These are phyloP conservation scores for Nebria salina DNA, from an alignment of 2,888 invertebrate species.

Conservation along the genomic window DNA sequence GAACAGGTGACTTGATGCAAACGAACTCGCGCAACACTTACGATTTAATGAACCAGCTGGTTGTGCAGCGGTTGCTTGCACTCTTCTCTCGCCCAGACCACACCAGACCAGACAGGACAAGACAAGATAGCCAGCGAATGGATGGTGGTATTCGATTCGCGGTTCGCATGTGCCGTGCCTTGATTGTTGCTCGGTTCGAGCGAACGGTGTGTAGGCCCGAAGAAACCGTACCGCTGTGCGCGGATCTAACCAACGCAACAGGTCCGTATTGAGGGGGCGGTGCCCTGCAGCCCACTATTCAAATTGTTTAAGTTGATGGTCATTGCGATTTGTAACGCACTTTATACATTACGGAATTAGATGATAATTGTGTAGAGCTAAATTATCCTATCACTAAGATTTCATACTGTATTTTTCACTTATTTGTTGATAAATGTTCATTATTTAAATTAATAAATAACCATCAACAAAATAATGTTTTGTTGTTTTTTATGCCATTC, in stretches of 20 bases:
- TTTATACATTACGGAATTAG: background rate
- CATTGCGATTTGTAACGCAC: background rate
- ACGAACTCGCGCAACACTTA: slow-evolving; percentile 17
- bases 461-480: too few species aligned
- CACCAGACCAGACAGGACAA: background rate
- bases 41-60: slow-evolving; percentile 1
- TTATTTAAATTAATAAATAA: too few species aligned
- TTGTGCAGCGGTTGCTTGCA: background rate
- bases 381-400: background rate
- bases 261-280: slow-evolving; percentile 33
- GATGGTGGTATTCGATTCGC: slow-evolving; percentile 1
- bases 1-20: slow-evolving; percentile 17
- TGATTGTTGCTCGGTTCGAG: slow-evolving; percentile 8
- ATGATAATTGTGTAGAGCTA: background rate
- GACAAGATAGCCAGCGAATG: background rate
- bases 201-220: background rate
- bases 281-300: background rate
- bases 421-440: too few species aligned
- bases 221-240: background rate
- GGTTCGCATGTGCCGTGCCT: slow-evolving; percentile 9
- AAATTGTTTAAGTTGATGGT: background rate
- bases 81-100: background rate
- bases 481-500: too few species aligned
- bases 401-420: too few species aligned
- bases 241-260: slow-evolving; percentile 29